A percentile compares a stretch with the other conserved stretches of the same genome.
Conservation (phyloP, 2,797 vertebrate genomes). For the Strix occidentalis region DNA sequence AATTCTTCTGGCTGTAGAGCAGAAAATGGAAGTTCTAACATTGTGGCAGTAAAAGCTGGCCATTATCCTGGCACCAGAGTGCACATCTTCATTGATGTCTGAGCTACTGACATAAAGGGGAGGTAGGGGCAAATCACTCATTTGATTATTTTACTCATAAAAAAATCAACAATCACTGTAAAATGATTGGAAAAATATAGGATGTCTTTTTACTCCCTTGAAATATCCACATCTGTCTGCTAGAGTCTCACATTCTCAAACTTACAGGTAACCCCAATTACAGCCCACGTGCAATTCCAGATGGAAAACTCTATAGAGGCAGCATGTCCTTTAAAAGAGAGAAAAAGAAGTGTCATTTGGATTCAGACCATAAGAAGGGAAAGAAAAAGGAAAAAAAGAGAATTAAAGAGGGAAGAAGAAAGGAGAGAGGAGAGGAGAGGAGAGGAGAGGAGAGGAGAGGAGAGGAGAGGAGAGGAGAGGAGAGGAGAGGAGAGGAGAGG, state of each 20-base stretch:
- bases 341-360: not conserved
- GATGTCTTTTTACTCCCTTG: not conserved
- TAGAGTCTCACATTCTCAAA: slow-evolving; percentile 10
- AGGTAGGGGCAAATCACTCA: not conserved
- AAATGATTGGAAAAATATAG: slow-evolving; percentile 45
- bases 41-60: not conserved
- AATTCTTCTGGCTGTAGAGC: not conserved
- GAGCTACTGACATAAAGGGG: not conserved
- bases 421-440: not conserved
- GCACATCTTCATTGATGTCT: not conserved
- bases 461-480: not conserved
- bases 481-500: too few relatives aligned
- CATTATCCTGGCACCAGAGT: not conserved
- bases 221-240: slow-evolving; percentile 44
- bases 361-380: not conserved
- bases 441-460: not conserved
- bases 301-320: not conserved
- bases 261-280: slow-evolving; percentile 40
- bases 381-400: not conserved
- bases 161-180: not conserved
- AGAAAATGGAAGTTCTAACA: not conserved
- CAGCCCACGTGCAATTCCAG: slow-evolving; percentile 20
- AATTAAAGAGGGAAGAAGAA: too few relatives aligned
- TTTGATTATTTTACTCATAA: slow-evolving; percentile 5
- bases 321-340: not conserved